These are phyloP conservation scores for Neuroscelio doddi DNA, from an alignment of 2,888 invertebrate species.

Conservation along the genomic window DNA sequence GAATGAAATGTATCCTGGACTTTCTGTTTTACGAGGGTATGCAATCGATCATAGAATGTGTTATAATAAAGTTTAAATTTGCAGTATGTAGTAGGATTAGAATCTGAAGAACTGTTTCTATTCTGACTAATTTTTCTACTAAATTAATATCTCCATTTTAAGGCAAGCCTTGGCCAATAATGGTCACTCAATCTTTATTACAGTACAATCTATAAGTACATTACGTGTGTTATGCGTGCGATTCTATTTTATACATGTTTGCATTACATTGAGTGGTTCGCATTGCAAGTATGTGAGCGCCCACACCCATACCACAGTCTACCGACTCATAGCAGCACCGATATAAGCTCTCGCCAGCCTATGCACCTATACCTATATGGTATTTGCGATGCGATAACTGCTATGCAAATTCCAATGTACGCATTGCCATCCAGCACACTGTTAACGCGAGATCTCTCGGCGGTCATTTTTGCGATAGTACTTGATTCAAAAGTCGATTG, in stretches of 20 bases:
- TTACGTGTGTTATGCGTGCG: conserved; percentile 59
- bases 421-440: conserved; percentile 10
- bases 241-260: conserved; percentile 58
- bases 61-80: no score
- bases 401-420: conserved; percentile 53
- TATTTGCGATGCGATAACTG: conserved; percentile 50
- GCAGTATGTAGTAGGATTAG: no score
- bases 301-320: conserved; percentile 24
- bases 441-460: background rate
- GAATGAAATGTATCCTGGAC: no score
- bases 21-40: no score
- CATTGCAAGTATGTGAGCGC: conserved; percentile 19
- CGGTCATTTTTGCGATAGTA: conserved; percentile 2
- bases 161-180: background rate
- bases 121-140: no score
- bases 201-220: conserved; percentile 62
- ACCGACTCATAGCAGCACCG: conserved; percentile 18
- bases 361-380: conserved; percentile 17
- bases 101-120: no score
- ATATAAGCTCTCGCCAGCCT: conserved; percentile 12
- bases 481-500: background rate
- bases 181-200: conserved; percentile 8
- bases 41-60: no score
- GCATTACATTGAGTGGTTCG: conserved; percentile 38
- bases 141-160: no score